Conservation (phyloP, 2,797 vertebrate genomes). For the Echiichthys vipera region DNA sequence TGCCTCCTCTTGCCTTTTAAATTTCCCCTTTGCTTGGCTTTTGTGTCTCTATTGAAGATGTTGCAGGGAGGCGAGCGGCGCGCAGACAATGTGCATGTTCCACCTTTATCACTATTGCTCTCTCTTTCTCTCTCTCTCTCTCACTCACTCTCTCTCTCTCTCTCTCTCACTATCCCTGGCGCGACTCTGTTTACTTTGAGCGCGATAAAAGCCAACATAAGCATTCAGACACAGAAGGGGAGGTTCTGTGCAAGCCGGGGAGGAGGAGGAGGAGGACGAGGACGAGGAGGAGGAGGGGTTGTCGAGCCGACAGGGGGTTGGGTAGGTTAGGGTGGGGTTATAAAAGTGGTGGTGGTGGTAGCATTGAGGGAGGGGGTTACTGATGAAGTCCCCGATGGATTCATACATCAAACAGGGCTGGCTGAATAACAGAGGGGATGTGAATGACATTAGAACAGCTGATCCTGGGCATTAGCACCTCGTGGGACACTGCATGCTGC, state of each 20-base stretch:
- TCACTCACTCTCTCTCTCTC: constrained; percentile 15
- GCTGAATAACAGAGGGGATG: constrained; percentile 87
- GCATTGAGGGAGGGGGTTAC: constrained; percentile 31
- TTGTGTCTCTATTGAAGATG: constrained; percentile 74
- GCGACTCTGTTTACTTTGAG: constrained; percentile 85
- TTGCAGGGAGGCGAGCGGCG: constrained; percentile 64
- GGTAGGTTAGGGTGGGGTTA: constrained; percentile 71
- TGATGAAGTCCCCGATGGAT: constrained; percentile 74
- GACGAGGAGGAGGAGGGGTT: constrained; percentile 60
- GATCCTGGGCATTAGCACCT: constrained; percentile 83
- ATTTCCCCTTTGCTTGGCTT: constrained; percentile 53
- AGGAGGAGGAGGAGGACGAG: constrained; percentile 54
- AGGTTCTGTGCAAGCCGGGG: constrained; percentile 73
- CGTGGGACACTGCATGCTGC: constrained; percentile 68
- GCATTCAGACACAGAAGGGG: constrained; percentile 84
- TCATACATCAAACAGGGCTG: constrained; percentile 74
- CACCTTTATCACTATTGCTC: constrained; percentile 69
- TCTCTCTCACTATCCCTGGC: constrained; percentile 61
- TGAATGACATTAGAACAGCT: constrained; percentile 89
- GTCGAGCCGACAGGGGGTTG: constrained; percentile 64
- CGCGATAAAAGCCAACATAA: constrained; percentile 83
- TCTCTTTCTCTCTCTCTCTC: constrained; percentile 43
- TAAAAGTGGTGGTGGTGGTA: constrained; percentile 58
- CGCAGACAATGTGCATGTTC: constrained; percentile 76
- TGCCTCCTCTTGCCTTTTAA: constrained; percentile 54